Base-by-base conservation (phyloP, 2,797 vertebrate species). In the Silurus aristotelis region DNA sequence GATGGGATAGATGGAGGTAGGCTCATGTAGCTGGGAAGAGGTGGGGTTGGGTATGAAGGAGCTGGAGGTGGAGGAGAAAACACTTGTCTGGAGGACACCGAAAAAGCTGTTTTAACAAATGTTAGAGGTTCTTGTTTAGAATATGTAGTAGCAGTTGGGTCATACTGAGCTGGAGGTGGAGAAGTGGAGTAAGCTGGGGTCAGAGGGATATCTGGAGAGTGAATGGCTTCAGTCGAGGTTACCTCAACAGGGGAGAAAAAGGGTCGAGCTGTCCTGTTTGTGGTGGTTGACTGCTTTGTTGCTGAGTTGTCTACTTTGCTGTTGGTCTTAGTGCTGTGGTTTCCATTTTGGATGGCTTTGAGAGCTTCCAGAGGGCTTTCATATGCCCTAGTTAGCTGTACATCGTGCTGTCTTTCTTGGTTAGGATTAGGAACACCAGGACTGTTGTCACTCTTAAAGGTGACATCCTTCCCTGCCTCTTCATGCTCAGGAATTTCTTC, bases 241-340 rank as follows among this genome's bases (percentile, higher is more conserved):
- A 94, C 92, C 1, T 92, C 91, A n/a, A 88, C 85, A 0, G 95
- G 93, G 0, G 95, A 95, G 88, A 97, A 96, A 8, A 99, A 99
- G 0, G 98, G 98, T 85, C 95, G 96, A 89, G 98, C 98, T 0
- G 97, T 98, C 90, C 97, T 94, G 91, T 99, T 99, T 87, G 94
- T 90, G 91, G 97, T 96, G 0, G 95, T 83, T 0, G 89, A 15
- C 88, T 97, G 94, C 89, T 93, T 95, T 70, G 93, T 87, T 83
- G 87, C 80, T 14, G 90, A 58, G 73, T 88, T 90, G 43, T 89
- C 86, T 14, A 84, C 76, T 73, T 90, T 96, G 90, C 96, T 96
- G 0, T 93, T 95, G 90, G 93, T 95, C 73, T 93, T 91, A 78
- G 90, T 92, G 85, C 88, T 88, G 77, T 91, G 93, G 0, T 88